Base-by-base conservation (phyloP, 2,888 invertebrate species). In the Gnatocerus cornutus region DNA sequence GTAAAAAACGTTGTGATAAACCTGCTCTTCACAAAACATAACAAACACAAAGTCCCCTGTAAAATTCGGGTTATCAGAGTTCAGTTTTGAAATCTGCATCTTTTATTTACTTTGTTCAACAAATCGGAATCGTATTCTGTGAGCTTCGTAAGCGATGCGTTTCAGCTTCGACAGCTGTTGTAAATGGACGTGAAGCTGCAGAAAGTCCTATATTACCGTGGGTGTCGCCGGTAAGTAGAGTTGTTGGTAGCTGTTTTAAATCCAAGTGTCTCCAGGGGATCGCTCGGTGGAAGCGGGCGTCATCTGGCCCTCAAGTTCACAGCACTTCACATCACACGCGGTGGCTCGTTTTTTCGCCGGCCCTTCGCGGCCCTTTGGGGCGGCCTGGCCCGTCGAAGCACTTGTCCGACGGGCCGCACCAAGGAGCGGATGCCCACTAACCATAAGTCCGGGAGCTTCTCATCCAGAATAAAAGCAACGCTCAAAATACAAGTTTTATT, bases 401-500 rank as follows among this genome's bases (percentile, higher is more conserved):
- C 69, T 74, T 72, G 73, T 74, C 75, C 78, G 78, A 77, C 79
- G 79, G 78, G 79, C 80, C 78, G 78, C 79, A 73, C 59, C 79
- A 78, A 79, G 75, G 77, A 76, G 76, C 78, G 72, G 78, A 79
- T 79, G 78, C 78, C 81, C 81, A 81, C 82, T 80, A 78, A 79
- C 76, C 77, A 77, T 78, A 78, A 79, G 77, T 78, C 78, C 73
- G 79, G 76, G 77, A 77, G 79, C 79, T 79, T 83, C 83, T 81
- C 83, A 85, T 84, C 83, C 82, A 83, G 83, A 83, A 84, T 84
- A 84, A 84, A 84, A 79, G 82, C 84, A 81, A 82, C 83, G 85
- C 85, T 85, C 84, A 85, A 85, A 85, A 85, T 85, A 85, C 83
- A 84, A 85, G 83, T 85, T 85, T 85, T 85, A 86, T 86, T 85